Evolutionary conservation across 2,113 vertebrate genomes (phyloP), one percentile per base, ranked within the genome.

Genomic region (Hirundichthys speculiger): DNA sequence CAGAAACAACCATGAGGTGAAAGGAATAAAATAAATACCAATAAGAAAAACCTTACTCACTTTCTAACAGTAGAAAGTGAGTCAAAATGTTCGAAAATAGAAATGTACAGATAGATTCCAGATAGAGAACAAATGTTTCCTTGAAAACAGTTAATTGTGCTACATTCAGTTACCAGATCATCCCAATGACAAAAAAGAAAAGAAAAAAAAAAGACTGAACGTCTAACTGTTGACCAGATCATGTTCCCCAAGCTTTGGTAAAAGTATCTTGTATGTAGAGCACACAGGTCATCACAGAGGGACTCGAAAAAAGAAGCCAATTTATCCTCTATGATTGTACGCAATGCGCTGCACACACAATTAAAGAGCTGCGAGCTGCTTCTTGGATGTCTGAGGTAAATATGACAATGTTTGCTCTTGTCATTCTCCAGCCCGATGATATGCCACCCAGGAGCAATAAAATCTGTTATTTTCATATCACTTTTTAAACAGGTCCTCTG

Each of bases 401-500:
- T 83, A 83, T 91, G 86, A 89, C 75, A 73, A 83, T 20, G 54
- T 22, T 76, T 50, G 40, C 69, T 68, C 53, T 75, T 25, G 71
- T 77, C 40, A 52, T 64, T 82, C 71, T 87, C 58, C n/a, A 63
- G 67, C 74, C 55, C 72, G 77, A 88, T 73, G 56, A 63, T 30
- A 59, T 82, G 88, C 59, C 84, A 79, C 77, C 34, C 66, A 45
- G 86, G 72, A 45, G 73, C 73, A 11, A 80, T 66, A 83, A 89
- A 79, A 85, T 90, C 75, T 1, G n/a, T 76, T 57, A 67, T 84
- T 89, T 75, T 82, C 55, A 79, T 60, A 86, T 58, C 75, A 67
- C 47, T 89, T 90, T 87, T 64, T 86, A 67, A 90, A 16, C 67
- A 83, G 72, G 46, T 47, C 67, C 18, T 88, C 89, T 92, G 83